Conservation (phyloP, 2,113 vertebrate genomes). For the Chascanopsetta lugubris region DNA sequence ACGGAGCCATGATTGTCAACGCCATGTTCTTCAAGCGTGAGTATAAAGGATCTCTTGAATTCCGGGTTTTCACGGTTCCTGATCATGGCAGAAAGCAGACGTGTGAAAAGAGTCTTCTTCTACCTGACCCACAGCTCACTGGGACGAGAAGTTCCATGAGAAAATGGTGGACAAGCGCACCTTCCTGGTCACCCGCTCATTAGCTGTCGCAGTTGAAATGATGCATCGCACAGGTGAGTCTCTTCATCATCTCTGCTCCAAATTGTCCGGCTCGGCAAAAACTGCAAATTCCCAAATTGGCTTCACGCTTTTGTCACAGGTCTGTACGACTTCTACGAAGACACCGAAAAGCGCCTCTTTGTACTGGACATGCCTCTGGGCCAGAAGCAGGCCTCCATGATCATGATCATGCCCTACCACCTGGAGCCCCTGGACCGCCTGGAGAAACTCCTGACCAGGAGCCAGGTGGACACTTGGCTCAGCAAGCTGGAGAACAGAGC, state of each 20-base stretch:
- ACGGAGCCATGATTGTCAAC: constrained; percentile 93
- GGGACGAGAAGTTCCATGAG: constrained; percentile 95
- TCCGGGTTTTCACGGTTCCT: neutral
- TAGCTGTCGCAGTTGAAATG: constrained; percentile 89
- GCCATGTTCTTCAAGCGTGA: constrained; percentile 99
- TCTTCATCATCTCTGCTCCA: neutral
- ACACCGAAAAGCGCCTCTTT: constrained; percentile 85
- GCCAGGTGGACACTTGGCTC: constrained; percentile 91
- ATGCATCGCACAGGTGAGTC: constrained; percentile 95
- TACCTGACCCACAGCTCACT: constrained; percentile 85
- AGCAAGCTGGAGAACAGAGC: constrained; percentile 89
- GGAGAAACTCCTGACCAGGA: constrained; percentile 92
- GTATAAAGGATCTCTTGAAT: constrained; percentile 57
- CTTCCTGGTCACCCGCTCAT: constrained; percentile 93
- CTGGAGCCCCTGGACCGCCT: constrained; percentile 91
- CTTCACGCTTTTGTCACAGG: constrained; percentile 74
- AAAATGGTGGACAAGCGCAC: constrained; percentile 95
- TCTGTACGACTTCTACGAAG: constrained; percentile 89
- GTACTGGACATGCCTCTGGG: constrained; percentile 93
- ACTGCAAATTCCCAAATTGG: neutral
- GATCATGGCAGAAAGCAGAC: neutral
- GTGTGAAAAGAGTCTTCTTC: neutral
- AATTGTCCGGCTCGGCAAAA: neutral
- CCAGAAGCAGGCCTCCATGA: constrained; percentile 93
- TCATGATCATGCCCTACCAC: constrained; percentile 93